Conservation (phyloP, 2,888 invertebrate genomes). For the Folsomia manolachei region DNA sequence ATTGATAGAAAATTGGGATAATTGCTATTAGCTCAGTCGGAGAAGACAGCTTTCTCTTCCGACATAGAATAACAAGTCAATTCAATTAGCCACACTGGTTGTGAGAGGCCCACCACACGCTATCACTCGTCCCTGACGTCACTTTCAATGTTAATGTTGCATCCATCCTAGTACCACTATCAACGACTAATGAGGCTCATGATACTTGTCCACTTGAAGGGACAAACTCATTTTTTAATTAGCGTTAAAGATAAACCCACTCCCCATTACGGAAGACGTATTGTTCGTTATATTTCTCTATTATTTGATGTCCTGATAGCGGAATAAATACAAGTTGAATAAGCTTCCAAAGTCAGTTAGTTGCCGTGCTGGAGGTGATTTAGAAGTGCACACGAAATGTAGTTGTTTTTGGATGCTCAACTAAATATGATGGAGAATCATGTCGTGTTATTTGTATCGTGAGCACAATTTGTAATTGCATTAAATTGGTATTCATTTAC, state of each 20-base stretch:
- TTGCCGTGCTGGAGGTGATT: too few relatives aligned
- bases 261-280: too few relatives aligned
- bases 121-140: not conserved
- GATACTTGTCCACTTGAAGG: too few relatives aligned
- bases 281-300: too few relatives aligned
- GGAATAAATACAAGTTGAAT: too few relatives aligned
- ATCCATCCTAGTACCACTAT: too few relatives aligned
- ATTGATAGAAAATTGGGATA: not conserved
- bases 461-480: not conserved
- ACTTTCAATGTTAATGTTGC: not conserved
- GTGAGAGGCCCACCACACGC: not conserved
- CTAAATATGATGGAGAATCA: not conserved
- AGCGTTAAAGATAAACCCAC: too few relatives aligned
- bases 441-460: not conserved
- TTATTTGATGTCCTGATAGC: too few relatives aligned
- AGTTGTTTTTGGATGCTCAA: not conserved
- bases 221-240: too few relatives aligned
- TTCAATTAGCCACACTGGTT: slow-evolving; percentile 2
- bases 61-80: slow-evolving; percentile 6
- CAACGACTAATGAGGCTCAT: too few relatives aligned
- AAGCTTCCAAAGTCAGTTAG: too few relatives aligned
- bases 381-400: not conserved
- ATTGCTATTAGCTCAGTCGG: not conserved
- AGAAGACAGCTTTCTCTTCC: not conserved
- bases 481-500: not conserved